phyloP scores from a whole-genome alignment of 2,797 vertebrate genomes.

The Hozukius guyotensis region DNA sequence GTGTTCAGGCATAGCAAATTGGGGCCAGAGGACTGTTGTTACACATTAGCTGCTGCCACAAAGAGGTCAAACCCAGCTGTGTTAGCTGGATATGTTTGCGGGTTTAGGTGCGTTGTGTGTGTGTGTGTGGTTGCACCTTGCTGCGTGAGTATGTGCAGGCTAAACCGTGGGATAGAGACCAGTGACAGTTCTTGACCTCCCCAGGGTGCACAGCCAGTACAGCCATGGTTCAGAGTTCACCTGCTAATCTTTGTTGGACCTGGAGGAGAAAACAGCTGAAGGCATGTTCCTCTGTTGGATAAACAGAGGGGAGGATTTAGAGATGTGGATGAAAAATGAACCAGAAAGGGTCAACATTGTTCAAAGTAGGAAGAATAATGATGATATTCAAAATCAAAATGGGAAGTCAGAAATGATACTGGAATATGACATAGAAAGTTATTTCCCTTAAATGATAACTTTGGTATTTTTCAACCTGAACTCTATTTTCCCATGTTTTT shows the following conservation, averaged over 20 bases:
- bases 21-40: slow-evolving; percentile 59
- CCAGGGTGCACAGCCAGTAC: slow-evolving; percentile 7
- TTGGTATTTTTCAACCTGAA: no score
- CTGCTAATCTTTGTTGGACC: slow-evolving; percentile 46
- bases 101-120: background rate
- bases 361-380: background rate
- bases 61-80: slow-evolving; percentile 53
- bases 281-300: background rate
- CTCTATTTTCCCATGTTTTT: no score
- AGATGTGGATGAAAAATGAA: background rate
- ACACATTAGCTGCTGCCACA: slow-evolving; percentile 56
- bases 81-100: slow-evolving; percentile 25
- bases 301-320: background rate
- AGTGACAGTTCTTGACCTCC: slow-evolving; percentile 36
- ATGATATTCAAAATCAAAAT: background rate
- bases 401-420: background rate
- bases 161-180: slow-evolving; percentile 20
- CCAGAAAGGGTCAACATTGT: background rate
- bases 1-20: slow-evolving; percentile 58
- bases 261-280: slow-evolving; percentile 28
- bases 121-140: background rate
- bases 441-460: background rate
- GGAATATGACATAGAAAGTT: background rate
- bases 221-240: slow-evolving; percentile 51
- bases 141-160: slow-evolving; percentile 6